Percentiles rank a stretch among this genome's conserved stretches.
phyloP scores from a whole-genome alignment of 2,113 vertebrate species.

The Clupea harengus region DNA sequence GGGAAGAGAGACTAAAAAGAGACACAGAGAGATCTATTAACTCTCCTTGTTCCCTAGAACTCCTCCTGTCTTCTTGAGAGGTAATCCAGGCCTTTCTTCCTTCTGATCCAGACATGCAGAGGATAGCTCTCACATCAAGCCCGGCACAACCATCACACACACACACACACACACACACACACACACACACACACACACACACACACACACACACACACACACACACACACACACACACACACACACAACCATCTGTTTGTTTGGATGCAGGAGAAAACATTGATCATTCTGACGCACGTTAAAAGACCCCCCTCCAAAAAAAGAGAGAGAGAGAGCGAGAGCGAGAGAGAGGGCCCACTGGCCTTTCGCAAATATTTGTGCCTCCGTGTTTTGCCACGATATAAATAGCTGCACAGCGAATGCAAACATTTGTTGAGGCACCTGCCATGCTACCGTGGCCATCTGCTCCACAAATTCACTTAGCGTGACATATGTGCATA shows the following conservation, averaged over 20 bases:
- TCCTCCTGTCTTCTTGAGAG: conserved; percentile 11
- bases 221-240: too few species aligned
- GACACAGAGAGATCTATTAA: conserved; percentile 3
- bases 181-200: too few species aligned
- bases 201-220: too few species aligned
- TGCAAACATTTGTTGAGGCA: conserved; percentile 76
- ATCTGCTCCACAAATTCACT: conserved; percentile 73
- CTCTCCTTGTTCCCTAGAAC: neutral
- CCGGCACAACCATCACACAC: conserved; percentile 61
- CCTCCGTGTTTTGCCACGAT: conserved; percentile 67
- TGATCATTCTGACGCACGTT: conserved; percentile 62
- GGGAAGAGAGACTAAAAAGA: neutral
- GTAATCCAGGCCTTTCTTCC: conserved; percentile 13
- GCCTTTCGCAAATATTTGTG: conserved; percentile 72
- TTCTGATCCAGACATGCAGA: conserved; percentile 48
- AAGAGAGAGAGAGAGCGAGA: conserved; percentile 1
- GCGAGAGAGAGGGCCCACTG: conserved; percentile 42
- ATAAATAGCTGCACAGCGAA: conserved; percentile 74
- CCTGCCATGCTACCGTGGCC: conserved; percentile 68
- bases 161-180: too few species aligned
- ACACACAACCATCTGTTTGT: conserved; percentile 66
- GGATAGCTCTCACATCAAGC: conserved; percentile 42
- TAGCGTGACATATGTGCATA: conserved; percentile 72
- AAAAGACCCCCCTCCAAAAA: conserved; percentile 28
- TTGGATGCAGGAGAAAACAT: conserved; percentile 38